These are phyloP conservation scores for Noturus placidus DNA, from an alignment of 2,113 vertebrate species.

Conservation along the genomic window DNA sequence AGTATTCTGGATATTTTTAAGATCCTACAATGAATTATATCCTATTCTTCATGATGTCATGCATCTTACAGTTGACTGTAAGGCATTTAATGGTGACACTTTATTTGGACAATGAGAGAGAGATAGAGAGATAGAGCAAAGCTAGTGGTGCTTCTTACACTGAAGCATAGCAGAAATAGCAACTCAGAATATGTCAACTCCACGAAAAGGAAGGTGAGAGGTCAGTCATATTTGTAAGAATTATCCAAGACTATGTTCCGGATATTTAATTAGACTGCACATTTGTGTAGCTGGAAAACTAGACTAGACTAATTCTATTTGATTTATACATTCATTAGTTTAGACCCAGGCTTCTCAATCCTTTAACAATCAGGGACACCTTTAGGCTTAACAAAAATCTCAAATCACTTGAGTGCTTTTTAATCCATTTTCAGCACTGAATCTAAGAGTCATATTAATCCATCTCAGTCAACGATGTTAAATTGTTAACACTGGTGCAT, in stretches of 20 bases:
- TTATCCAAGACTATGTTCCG: conserved; percentile 47
- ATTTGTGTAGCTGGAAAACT: not conserved
- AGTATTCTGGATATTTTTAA: not conserved
- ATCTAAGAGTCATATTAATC: no score
- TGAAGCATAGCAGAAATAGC: conserved; percentile 79
- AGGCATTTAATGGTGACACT: conserved; percentile 79
- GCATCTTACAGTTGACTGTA: conserved; percentile 74
- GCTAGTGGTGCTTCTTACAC: conserved; percentile 67
- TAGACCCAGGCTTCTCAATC: not conserved
- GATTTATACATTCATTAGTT: not conserved
- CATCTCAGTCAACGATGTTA: no score
- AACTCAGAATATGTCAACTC: conserved; percentile 75
- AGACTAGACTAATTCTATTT: not conserved
- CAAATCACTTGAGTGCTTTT: not conserved
- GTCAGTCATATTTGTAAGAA: not conserved
- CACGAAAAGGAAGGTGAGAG: not conserved
- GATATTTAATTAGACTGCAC: conserved; percentile 80
- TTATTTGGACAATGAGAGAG: conserved; percentile 77
- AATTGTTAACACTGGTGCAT: no score
- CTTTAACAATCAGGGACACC: not conserved
- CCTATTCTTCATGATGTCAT: not conserved
- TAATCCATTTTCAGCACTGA: not conserved
- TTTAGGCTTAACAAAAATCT: not conserved
- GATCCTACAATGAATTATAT: not conserved
- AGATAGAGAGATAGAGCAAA: conserved; percentile 74